Evolutionary conservation across 2,888 invertebrate species (phyloP).

Genomic region (Gnatocerus cornutus): DNA sequence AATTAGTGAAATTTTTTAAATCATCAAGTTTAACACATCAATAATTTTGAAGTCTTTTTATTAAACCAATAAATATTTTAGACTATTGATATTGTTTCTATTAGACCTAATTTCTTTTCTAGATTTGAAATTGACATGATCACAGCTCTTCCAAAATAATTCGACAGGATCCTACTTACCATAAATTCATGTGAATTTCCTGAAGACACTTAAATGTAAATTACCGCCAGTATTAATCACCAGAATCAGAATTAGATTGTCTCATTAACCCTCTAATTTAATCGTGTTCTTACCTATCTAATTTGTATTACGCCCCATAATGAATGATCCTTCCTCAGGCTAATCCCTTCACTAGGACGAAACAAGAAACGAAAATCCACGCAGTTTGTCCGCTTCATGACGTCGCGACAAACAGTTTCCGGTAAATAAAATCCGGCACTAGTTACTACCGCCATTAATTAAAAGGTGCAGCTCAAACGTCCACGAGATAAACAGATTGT

Average conservation of each 20-base stretch:
- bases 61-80: too few relatives aligned
- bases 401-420: slow-evolving; percentile 25
- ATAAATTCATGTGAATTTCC: too few relatives aligned
- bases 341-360: background rate
- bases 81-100: too few relatives aligned
- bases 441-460: slow-evolving; percentile 32
- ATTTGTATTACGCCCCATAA: slow-evolving; percentile 22
- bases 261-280: slow-evolving; percentile 36
- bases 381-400: slow-evolving; percentile 3
- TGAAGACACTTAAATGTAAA: slow-evolving; percentile 8
- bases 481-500: slow-evolving; percentile 31
- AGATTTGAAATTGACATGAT: too few relatives aligned
- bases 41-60: too few relatives aligned
- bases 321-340: slow-evolving; percentile 15
- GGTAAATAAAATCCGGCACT: slow-evolving; percentile 30
- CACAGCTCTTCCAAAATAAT: too few relatives aligned
- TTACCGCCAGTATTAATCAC: slow-evolving; percentile 23
- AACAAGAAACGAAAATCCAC: slow-evolving; percentile 25
- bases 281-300: slow-evolving; percentile 31
- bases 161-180: too few relatives aligned
- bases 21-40: too few relatives aligned
- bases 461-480: slow-evolving; percentile 34
- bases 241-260: slow-evolving; percentile 26
- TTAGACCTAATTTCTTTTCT: too few relatives aligned
- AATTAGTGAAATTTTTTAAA: too few relatives aligned